Conservation (phyloP, 2,113 vertebrate species). For the Nothoprocta perdicaria region DNA sequence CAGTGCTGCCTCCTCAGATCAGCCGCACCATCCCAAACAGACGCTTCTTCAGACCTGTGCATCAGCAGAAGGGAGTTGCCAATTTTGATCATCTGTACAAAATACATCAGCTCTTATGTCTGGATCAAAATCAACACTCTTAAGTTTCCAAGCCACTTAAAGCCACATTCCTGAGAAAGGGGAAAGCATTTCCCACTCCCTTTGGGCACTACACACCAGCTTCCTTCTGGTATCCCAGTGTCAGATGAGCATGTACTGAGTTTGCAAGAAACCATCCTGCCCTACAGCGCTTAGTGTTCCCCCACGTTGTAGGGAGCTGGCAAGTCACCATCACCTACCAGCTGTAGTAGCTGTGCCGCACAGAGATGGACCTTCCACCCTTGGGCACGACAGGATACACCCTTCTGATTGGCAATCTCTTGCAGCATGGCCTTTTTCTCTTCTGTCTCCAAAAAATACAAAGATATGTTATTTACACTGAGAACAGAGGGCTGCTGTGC, state of each 20-base stretch:
- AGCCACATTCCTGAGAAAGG: constrained; percentile 60
- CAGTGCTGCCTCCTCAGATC: constrained; percentile 76
- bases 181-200: constrained; percentile 48
- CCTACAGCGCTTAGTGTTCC: not conserved
- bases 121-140: constrained; percentile 67
- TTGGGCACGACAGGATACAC: constrained; percentile 94
- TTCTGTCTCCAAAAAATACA: constrained; percentile 78
- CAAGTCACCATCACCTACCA: constrained; percentile 82
- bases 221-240: not conserved
- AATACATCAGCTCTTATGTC: constrained; percentile 76
- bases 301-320: not conserved
- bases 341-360: constrained; percentile 92
- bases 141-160: constrained; percentile 61
- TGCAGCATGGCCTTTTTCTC: constrained; percentile 96
- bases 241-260: not conserved
- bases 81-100: constrained; percentile 76
- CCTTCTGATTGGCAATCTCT: constrained; percentile 96
- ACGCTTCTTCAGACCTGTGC: constrained; percentile 75
- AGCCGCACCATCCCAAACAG: constrained; percentile 73
- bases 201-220: constrained; percentile 45
- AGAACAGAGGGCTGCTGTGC: not conserved
- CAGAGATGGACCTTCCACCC: constrained; percentile 99
- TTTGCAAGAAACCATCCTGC: not conserved
- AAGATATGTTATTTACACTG: not conserved
- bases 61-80: constrained; percentile 74